Base-by-base conservation (phyloP, 2,888 invertebrate genomes). In the Agrenia bidenticulata region DNA sequence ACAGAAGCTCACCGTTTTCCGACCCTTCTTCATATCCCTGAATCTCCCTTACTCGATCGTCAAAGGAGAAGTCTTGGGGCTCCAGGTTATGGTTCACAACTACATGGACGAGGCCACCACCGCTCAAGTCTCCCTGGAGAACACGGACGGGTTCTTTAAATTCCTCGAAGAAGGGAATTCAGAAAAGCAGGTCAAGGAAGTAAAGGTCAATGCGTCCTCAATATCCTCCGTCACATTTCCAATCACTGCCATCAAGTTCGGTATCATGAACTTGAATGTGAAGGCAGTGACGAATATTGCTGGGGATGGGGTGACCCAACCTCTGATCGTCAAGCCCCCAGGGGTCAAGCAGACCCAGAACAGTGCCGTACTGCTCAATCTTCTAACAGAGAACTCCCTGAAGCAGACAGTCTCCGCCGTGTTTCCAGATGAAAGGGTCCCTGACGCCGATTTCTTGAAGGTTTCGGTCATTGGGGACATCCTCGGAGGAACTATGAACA, bases 41-140 rank as follows among this genome's bases (percentile, higher is more conserved):
- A 90, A 94, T 78, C 81, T 97, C 53, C 98, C 98, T 0, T 89
- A 91, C 76, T 88, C 90, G 0, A 86, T 98, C n/a, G 89, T 92
- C 77, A 85, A 88, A 69, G 95, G 94, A 21, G 98, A 99, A 83
- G 88, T 90, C 9, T 85, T 97, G 58, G 88, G 92, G 0, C 85
- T 95, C 56, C 89, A 95, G 51, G 88, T 91, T 1, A 86, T 97
- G 7, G 92, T 90, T 80, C 70, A 70, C 49, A 98, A 95, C 80
- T 92, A 95, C 77, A 84, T 92, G 81, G 64, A 61, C n/a, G 86
- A 87, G 66, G 87, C 90, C 69, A 83, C 89, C 0, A 83, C 84
- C 13, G 90, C 90, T 0, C 89, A 91, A 76, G 87, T 97, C 0
- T 89, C 90, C 0, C 83, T 97, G 79, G 90, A 92, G 76, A 91